Base-by-base conservation (phyloP, 30 jellyfish, hydroid and myxozoan species). In the Hydractinia echinata region DNA sequence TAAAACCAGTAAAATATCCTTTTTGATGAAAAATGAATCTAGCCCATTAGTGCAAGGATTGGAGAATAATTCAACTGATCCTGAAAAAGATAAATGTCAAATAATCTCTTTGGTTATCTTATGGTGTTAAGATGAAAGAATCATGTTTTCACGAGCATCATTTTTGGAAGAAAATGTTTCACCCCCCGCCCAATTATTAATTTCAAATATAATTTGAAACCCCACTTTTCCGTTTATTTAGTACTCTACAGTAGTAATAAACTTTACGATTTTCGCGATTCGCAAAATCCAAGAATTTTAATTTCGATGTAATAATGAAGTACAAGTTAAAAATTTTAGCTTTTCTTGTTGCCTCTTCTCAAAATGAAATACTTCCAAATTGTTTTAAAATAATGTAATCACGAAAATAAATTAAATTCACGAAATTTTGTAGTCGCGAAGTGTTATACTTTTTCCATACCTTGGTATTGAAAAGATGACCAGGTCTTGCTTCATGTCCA, bases 401-500 rank as follows among this genome's bases (percentile, higher is more conserved):
- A 58, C 15, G 19, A 18, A 11, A 11, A 58, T 58, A 58, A 18
- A 58, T 58, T 58, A 3, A 58, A 18, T 58, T 58, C 15, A 11
- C 15, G 69, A 58, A 11, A 58, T 18, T 58, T 58, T 58, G 16
- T 11, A 13, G 15, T 1, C 15, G 1, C 15, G 3, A 13, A 58
- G 19, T 11, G 1, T 18, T 58, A 18, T 58, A n/a, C 2, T 30
- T 30, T 30, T 30, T 30, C 44, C 44, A 30, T 30, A 30, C 44
- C 44, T 30, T 30, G 44, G 55, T 67, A 80, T 81, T 92, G 96
- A 13, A 92, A 83, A 67, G 96, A 67, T 92, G 98, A 8, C 98
- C 98, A 19, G 98, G 98, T 55, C 98, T 79, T 11, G 93, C 96
- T 81, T 92, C 98, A 62, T 92, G 98, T 20, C 96, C 98, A 20